A percentile compares a stretch with the other conserved stretches of the same genome.
Conservation (phyloP, 2,113 vertebrate species). For the Gobiocypris rarus region DNA sequence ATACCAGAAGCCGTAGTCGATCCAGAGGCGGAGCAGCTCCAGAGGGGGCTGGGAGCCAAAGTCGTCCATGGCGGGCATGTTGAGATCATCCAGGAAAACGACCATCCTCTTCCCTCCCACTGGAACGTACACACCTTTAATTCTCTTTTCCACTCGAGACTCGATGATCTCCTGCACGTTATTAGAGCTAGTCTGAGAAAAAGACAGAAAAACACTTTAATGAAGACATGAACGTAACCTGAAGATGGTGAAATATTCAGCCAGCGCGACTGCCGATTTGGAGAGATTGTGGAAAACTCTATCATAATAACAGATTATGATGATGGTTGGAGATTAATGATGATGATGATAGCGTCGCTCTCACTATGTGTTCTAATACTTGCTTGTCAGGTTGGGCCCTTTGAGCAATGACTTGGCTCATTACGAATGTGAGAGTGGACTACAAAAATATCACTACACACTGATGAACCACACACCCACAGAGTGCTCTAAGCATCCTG, state of each 20-base stretch:
- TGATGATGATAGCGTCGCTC: slow-evolving; percentile 32
- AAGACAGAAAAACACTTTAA: not conserved
- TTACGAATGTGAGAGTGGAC: slow-evolving; percentile 36
- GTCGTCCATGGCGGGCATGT: slow-evolving; percentile 85
- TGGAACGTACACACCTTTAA: slow-evolving; percentile 84
- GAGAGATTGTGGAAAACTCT: not conserved
- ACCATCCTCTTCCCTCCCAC: slow-evolving; percentile 84
- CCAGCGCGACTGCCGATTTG: not conserved
- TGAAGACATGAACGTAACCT: slow-evolving; percentile 5
- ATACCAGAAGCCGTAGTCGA: slow-evolving; percentile 91
- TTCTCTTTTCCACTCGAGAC: slow-evolving; percentile 85
- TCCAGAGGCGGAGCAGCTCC: slow-evolving; percentile 87
- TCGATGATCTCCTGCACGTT: slow-evolving; percentile 86
- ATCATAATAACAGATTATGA: slow-evolving; percentile 57
- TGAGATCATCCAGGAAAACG: slow-evolving; percentile 88
- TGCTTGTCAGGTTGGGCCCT: slow-evolving; percentile 22
- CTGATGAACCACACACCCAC: not conserved
- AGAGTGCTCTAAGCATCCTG: not conserved
- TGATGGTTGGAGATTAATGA: slow-evolving; percentile 3
- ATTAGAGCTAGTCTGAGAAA: slow-evolving; percentile 81
- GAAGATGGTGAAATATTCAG: slow-evolving; percentile 15
- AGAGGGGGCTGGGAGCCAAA: slow-evolving; percentile 89
- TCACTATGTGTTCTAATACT: slow-evolving; percentile 34
- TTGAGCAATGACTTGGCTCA: slow-evolving; percentile 50
- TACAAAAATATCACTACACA: slow-evolving; percentile 15